Conservation (phyloP, 2,797 vertebrate species). For the Chelidonichthys spinosus region DNA sequence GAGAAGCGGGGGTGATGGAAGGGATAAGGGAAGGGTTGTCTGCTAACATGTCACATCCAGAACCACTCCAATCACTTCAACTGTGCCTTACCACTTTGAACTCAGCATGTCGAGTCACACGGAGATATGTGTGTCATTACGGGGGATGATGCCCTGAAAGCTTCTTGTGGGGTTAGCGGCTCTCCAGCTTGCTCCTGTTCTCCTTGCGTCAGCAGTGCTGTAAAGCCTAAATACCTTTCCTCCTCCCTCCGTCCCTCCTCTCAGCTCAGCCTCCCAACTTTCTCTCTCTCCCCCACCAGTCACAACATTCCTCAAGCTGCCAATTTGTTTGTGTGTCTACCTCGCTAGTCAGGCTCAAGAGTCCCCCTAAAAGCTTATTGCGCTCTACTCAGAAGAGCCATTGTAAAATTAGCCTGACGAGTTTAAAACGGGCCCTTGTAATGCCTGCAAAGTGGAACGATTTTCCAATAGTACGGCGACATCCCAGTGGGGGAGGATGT, state of each 20-base stretch:
- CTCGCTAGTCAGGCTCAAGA: conserved; percentile 21
- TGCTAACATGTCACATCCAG: conserved; percentile 27
- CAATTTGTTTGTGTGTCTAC: conserved; percentile 50
- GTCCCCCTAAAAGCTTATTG: conserved; percentile 24
- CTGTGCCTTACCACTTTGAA: conserved; percentile 25
- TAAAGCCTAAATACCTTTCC: conserved; percentile 45
- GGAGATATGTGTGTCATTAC: conserved; percentile 43
- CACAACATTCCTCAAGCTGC: conserved; percentile 19
- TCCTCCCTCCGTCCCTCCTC: background rate
- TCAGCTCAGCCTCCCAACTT: conserved; percentile 35
- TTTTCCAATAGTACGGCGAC: conserved; percentile 42
- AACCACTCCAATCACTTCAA: background rate
- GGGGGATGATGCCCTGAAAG: conserved; percentile 64
- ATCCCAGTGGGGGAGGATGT: conserved; percentile 57
- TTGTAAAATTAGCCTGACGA: conserved; percentile 36
- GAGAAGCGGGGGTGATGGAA: background rate
- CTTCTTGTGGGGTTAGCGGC: conserved; percentile 63
- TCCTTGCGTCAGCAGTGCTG: conserved; percentile 62
- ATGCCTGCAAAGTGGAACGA: conserved; percentile 42
- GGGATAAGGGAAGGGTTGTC: background rate
- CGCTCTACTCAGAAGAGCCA: conserved; percentile 4
- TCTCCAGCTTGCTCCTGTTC: conserved; percentile 50
- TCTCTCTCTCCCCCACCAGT: conserved; percentile 18
- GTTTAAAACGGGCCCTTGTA: conserved; percentile 45
- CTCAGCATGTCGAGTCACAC: conserved; percentile 29